Evolutionary conservation across 2,113 vertebrate genomes (phyloP).

Genomic region (Rhombomys opimus): DNA sequence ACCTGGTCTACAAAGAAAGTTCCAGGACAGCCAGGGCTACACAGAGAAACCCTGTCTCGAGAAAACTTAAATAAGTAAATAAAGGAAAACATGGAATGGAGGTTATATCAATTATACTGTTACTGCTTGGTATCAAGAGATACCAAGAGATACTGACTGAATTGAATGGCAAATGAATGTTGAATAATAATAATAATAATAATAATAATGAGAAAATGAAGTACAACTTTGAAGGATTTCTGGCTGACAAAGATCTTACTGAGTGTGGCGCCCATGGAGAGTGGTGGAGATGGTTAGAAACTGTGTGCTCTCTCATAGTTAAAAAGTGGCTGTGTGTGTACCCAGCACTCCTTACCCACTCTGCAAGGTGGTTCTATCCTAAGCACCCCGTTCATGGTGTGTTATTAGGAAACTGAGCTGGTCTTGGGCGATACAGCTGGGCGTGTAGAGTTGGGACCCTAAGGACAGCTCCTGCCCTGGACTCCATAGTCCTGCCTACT

Average conservation of each 20-base stretch:
- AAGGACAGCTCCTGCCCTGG: not conserved
- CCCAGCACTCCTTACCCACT: not conserved
- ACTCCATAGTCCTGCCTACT: not conserved
- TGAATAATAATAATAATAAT: not conserved
- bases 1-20: not conserved
- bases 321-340: not conserved
- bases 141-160: conserved; percentile 4
- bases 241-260: not conserved
- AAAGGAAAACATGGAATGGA: not conserved
- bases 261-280: not conserved
- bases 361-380: not conserved
- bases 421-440: not conserved
- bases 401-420: not conserved
- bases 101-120: conserved; percentile 41
- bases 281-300: not conserved
- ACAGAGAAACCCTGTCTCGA: not conserved
- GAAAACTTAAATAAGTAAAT: not conserved
- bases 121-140: conserved; percentile 37
- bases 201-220: conserved; percentile 46
- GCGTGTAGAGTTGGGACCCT: not conserved
- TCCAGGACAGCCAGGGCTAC: not conserved
- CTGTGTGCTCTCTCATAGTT: not conserved
- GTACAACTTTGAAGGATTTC: conserved; percentile 34
- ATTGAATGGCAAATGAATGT: conserved; percentile 31
- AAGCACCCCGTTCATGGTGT: not conserved